A percentile compares a stretch with the other conserved stretches of the same genome.
These are phyloP conservation scores for Gyps fulvus DNA, from an alignment of 2,113 vertebrate species.

Conservation along the genomic window DNA sequence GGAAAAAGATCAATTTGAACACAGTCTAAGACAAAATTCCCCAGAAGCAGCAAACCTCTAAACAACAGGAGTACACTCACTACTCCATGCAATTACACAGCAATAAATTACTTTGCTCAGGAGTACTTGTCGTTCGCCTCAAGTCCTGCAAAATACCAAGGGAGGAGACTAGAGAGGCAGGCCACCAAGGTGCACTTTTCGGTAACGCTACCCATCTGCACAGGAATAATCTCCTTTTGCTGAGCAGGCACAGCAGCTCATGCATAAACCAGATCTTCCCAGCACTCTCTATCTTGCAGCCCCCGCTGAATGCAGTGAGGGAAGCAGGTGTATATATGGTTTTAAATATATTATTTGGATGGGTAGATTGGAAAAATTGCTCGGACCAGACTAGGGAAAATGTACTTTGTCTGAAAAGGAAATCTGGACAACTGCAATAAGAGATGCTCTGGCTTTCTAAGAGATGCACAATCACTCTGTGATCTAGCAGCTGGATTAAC, in stretches of 20 bases:
- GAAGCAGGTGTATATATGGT: neutral
- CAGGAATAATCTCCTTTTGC: constrained; percentile 8
- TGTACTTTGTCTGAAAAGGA: neutral
- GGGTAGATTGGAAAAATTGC: neutral
- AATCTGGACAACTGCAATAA: neutral
- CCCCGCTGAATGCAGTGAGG: neutral
- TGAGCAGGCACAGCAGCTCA: constrained; percentile 36
- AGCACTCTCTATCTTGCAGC: neutral
- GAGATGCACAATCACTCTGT: neutral
- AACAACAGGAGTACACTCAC: neutral
- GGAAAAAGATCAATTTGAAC: neutral
- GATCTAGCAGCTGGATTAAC: neutral
- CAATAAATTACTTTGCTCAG: neutral
- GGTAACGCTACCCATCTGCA: neutral
- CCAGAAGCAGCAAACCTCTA: neutral
- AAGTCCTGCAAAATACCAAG: neutral
- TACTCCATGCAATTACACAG: neutral
- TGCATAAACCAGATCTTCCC: constrained; percentile 20
- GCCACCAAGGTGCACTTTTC: neutral
- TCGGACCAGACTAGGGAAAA: neutral
- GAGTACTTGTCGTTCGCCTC: neutral
- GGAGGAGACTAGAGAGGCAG: neutral
- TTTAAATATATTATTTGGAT: neutral
- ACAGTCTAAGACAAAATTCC: neutral
- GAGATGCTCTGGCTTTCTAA: neutral